phyloP scores from a whole-genome alignment of 2,797 vertebrate species.

The Gallinago solitaria region DNA sequence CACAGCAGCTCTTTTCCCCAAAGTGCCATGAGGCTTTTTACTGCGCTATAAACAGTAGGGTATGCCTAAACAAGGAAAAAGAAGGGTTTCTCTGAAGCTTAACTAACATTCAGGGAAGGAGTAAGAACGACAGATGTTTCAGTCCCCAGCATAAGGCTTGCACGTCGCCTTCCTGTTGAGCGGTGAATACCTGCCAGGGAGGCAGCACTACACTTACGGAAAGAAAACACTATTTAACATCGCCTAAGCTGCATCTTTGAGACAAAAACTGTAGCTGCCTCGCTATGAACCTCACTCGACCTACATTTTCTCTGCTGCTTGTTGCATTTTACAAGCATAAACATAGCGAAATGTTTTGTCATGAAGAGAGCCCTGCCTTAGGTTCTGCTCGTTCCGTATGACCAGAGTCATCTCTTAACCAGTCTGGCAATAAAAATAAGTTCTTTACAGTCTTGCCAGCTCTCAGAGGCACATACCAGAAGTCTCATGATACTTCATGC shows the following conservation, averaged over 20 bases:
- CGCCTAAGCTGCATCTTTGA: neutral
- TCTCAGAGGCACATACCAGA: slow-evolving; percentile 11
- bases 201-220: fast-evolving
- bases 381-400: neutral
- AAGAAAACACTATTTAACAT: neutral
- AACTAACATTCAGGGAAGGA: neutral
- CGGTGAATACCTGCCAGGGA: neutral
- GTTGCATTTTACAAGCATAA: slow-evolving; percentile 18
- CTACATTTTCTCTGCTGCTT: slow-evolving; percentile 6
- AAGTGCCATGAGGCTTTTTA: neutral
- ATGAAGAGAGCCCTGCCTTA: neutral
- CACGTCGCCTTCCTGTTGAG: neutral
- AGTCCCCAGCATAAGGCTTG: neutral
- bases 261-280: neutral
- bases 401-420: slow-evolving; percentile 1
- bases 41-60: neutral
- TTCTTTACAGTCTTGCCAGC: slow-evolving; percentile 30
- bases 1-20: neutral
- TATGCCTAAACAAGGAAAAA: neutral
- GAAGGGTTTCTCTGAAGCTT: neutral
- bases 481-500: slow-evolving; percentile 22
- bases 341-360: neutral
- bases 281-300: neutral
- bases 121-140: neutral
- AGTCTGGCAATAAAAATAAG: slow-evolving; percentile 10